These are phyloP conservation scores for Chiloscyllium punctatum DNA, from an alignment of 2,797 vertebrate species.

Conservation along the genomic window DNA sequence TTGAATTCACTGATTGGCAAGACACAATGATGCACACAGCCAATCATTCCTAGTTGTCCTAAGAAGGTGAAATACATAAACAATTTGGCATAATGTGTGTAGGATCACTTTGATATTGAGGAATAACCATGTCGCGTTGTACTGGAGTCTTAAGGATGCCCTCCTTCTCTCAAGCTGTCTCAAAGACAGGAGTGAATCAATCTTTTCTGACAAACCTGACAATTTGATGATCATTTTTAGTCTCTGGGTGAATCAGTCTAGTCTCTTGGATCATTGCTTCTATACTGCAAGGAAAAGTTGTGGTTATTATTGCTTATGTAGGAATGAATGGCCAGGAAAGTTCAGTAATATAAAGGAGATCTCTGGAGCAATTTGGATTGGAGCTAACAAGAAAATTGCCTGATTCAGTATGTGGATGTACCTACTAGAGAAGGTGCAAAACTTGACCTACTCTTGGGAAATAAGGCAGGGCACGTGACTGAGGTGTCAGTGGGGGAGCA, in stretches of 20 bases:
- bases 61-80: not conserved
- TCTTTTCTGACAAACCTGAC: not conserved
- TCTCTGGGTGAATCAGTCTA: not conserved
- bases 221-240: not conserved
- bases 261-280: not conserved
- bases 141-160: too few species aligned
- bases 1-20: not conserved
- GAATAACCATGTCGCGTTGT: not conserved
- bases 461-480: too few species aligned
- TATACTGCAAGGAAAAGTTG: not conserved
- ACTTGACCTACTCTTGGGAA: too few species aligned
- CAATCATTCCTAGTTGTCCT: not conserved
- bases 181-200: not conserved
- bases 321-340: not conserved
- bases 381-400: not conserved
- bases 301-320: too few species aligned
- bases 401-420: too few species aligned
- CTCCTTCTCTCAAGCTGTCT: too few species aligned
- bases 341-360: not conserved
- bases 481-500: too few species aligned
- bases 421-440: too few species aligned
- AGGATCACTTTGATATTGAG: not conserved
- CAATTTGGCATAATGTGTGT: not conserved
- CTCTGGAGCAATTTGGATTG: not conserved
- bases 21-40: too few species aligned